A percentile compares a stretch with the other conserved stretches of the same genome.
phyloP scores from a whole-genome alignment of 1,140 invertebrate genomes.

The Ladona fulva region DNA sequence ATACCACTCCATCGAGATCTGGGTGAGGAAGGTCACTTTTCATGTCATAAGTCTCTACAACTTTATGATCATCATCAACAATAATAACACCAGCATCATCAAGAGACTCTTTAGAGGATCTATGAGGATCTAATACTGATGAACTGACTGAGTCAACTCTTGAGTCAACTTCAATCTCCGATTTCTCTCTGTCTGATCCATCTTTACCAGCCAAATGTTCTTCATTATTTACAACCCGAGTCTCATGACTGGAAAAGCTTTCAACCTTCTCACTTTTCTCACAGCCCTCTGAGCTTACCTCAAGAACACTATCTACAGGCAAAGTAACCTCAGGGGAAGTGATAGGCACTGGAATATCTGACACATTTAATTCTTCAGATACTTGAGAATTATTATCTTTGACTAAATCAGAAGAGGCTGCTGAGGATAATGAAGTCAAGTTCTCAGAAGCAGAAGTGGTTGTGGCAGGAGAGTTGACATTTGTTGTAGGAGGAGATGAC shows the following conservation, averaged over 20 bases:
- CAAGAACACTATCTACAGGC: neutral
- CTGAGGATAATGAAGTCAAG: neutral
- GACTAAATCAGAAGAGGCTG: neutral
- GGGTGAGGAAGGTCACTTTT: neutral
- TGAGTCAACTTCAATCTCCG: too few species aligned
- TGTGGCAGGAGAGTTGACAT: constrained; percentile 78
- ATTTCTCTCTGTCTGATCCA: neutral
- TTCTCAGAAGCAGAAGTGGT: constrained; percentile 50
- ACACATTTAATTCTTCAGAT: neutral
- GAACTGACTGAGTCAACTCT: neutral
- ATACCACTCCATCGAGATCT: neutral
- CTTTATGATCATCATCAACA: neutral
- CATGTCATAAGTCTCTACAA: neutral
- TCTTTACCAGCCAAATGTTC: neutral
- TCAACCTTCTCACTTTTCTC: neutral
- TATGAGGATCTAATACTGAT: neutral
- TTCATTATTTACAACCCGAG: neutral
- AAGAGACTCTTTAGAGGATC: neutral
- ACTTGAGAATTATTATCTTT: neutral
- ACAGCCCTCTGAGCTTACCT: neutral
- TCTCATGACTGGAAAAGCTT: neutral
- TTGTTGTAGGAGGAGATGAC: neutral
- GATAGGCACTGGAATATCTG: neutral
- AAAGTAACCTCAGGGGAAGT: neutral
- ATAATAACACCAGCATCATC: neutral